Percentiles rank a stretch among this genome's conserved stretches.
Conservation (phyloP, 1,140 invertebrate species). For the Ditylenchus dipsaci region DNA sequence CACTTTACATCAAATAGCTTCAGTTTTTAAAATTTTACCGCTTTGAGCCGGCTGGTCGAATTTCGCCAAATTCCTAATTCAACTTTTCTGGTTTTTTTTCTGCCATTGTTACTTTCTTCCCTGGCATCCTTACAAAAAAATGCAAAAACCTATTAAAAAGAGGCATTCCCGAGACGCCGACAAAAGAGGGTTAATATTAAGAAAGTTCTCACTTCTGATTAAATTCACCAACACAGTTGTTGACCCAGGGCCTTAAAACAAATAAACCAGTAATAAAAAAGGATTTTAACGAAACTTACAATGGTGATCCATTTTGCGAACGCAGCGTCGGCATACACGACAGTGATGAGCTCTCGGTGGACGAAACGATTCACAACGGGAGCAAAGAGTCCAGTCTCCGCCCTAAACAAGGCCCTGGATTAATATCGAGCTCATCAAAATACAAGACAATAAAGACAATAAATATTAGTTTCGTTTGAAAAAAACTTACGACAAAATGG, state of each 20-base stretch:
- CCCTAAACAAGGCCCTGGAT: conserved; percentile 57
- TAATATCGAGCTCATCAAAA: no score
- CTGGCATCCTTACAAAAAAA: no score
- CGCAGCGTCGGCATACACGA: conserved; percentile 78
- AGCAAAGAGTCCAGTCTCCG: conserved; percentile 78
- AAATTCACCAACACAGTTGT: conserved; percentile 86
- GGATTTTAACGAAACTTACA: conserved; percentile 61
- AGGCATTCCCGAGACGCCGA: no score
- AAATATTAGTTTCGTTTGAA: conserved; percentile 15
- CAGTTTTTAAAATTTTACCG: no score
- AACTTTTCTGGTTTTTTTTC: no score
- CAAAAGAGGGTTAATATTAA: background rate
- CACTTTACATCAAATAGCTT: no score
- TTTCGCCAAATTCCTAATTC: no score
- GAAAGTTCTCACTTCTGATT: conserved; percentile 70
- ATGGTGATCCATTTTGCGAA: conserved; percentile 83
- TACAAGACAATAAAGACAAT: no score
- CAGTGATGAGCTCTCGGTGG: conserved; percentile 83
- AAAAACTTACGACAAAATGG: conserved; percentile 22
- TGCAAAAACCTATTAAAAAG: no score
- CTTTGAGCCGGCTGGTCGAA: no score
- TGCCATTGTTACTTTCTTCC: no score
- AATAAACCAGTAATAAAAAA: conserved; percentile 9
- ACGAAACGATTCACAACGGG: conserved; percentile 75
- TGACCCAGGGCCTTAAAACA: conserved; percentile 68